Evolutionary conservation across 2,797 vertebrate species (phyloP), one percentile per base, ranked within the genome.

Genomic region (Ctenopoma kingsleyae): DNA sequence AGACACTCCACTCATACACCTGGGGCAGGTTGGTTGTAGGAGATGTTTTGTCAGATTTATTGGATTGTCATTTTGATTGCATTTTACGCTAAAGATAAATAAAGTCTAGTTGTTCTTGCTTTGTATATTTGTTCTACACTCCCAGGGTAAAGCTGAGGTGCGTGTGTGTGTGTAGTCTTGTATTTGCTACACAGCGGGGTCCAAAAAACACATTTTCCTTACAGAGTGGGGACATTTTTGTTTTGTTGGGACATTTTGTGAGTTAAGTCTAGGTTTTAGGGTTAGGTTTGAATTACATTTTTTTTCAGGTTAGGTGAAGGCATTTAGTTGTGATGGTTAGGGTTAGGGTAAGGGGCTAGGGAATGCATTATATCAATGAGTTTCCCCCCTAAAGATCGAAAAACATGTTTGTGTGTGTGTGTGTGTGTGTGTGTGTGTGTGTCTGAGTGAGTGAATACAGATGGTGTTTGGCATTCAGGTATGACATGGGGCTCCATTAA

Each of bases 381-480:
- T n/a, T n/a, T n/a, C n/a, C n/a, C n/a, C n/a, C n/a, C n/a, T n/a
- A n/a, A n/a, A n/a, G n/a, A n/a, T n/a, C n/a, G n/a, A n/a, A n/a
- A n/a, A n/a, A n/a, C n/a, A n/a, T n/a, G n/a, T n/a, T n/a, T n/a
- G n/a, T n/a, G n/a, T n/a, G n/a, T n/a, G n/a, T n/a, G 19, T 40
- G 38, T 40, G 20, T 30, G 30, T 59, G 58, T 60, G 44, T 58
- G 23, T 17, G 7, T 58, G 52, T 69, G 38, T 73, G 50, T 25
- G 30, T 40, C 7, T 58, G 60, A 48, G 44, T 67, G 54, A 77
- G 67, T 64, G 70, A 62, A 76, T 87, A 58, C 87, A 90, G 89
- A 89, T 91, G 85, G 85, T 86, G 80, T 87, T 89, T 84, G 81
- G 78, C 74, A 81, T 74, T 64, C 74, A 69, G 53, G 69, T 15